A percentile compares a stretch with the other conserved stretches of the same genome.
Evolutionary conservation across 2,113 vertebrate species (phyloP).

Genomic region (Hyperopisus bebe): DNA sequence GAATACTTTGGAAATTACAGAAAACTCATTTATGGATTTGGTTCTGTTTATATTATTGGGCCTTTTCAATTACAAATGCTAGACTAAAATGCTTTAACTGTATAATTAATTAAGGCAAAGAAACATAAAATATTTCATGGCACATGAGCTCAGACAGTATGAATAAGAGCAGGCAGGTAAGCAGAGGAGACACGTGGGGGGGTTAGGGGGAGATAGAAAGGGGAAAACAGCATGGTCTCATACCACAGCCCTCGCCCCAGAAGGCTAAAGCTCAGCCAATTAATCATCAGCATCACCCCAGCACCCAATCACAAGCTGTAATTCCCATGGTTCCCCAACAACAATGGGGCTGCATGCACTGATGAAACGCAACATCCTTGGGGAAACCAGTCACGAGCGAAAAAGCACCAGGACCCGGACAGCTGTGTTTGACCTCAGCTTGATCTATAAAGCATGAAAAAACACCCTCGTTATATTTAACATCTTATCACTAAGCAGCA

Average conservation of each 20-base stretch:
- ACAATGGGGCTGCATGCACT: background rate
- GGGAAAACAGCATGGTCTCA: background rate
- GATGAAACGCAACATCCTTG: background rate
- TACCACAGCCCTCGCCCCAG: background rate
- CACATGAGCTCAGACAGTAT: background rate
- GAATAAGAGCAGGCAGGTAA: background rate
- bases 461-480: background rate
- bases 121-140: background rate
- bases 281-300: background rate
- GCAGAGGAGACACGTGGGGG: background rate
- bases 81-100: background rate
- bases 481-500: background rate
- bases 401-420: background rate
- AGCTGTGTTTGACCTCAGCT: background rate
- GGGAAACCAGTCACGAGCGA: background rate
- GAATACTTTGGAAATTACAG: background rate
- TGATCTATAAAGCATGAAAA: background rate
- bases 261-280: background rate
- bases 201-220: background rate
- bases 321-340: background rate
- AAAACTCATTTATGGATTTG: background rate
- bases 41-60: background rate
- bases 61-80: background rate
- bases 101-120: background rate
- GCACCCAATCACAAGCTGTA: background rate